Conservation (phyloP, 2,797 vertebrate species). For the Chelonia mydas region DNA sequence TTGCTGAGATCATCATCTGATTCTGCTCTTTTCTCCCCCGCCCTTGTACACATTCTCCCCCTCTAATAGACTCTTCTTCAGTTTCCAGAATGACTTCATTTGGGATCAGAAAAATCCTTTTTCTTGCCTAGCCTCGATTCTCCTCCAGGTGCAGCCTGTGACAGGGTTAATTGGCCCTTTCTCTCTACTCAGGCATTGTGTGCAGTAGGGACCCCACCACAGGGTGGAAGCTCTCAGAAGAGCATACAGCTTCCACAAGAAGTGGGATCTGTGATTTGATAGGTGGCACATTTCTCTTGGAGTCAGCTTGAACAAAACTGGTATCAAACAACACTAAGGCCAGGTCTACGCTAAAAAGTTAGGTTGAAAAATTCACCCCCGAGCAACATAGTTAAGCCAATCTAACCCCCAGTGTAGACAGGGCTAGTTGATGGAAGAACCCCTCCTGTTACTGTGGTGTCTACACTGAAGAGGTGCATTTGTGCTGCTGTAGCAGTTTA, state of each 20-base stretch:
- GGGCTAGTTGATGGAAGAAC: no score
- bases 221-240: neutral
- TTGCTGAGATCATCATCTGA: neutral
- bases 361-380: no score
- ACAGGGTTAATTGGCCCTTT: neutral
- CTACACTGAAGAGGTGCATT: no score
- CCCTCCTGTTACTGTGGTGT: neutral
- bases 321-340: neutral
- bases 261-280: neutral
- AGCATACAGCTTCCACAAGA: neutral
- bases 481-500: no score
- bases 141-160: neutral
- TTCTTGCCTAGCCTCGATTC: no score
- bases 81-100: neutral
- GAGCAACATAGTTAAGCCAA: no score
- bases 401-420: no score
- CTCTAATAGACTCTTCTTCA: neutral
- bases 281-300: neutral
- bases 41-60: neutral
- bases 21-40: neutral
- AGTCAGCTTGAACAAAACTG: fast-evolving
- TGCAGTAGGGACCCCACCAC: neutral
- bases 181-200: neutral
- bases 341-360: neutral
- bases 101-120: neutral